Conservation (phyloP, 2,797 vertebrate genomes). For the Discoglossus pictus region DNA sequence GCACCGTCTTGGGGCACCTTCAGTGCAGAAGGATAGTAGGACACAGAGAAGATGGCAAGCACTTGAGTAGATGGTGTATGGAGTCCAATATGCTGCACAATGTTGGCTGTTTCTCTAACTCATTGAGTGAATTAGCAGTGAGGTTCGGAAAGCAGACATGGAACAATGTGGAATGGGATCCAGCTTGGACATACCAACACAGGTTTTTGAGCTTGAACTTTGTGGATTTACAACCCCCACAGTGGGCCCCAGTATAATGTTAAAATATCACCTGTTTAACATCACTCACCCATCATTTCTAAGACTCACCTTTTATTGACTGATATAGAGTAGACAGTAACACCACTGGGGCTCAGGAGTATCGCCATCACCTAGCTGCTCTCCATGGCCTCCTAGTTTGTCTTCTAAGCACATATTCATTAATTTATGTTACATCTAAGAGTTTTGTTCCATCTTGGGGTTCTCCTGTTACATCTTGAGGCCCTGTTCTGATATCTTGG, state of each 20-base stretch:
- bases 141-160: constrained; percentile 51
- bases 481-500: too few relatives aligned
- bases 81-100: constrained; percentile 54
- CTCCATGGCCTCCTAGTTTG: too few relatives aligned
- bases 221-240: constrained; percentile 48
- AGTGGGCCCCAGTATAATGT: background rate
- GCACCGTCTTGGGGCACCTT: background rate
- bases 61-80: constrained; percentile 57
- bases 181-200: too few relatives aligned
- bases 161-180: constrained; percentile 32
- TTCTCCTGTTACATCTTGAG: too few relatives aligned
- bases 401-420: too few relatives aligned
- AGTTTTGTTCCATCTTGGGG: too few relatives aligned
- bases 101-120: constrained; percentile 60
- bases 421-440: too few relatives aligned
- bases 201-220: constrained; percentile 59
- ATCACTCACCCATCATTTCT: constrained; percentile 29
- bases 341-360: background rate
- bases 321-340: too few relatives aligned
- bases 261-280: constrained; percentile 6
- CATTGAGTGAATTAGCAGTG: constrained; percentile 57
- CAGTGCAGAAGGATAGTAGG: constrained; percentile 53
- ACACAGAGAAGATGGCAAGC: constrained; percentile 62
- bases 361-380: background rate
- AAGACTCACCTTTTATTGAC: constrained; percentile 9